phyloP scores from a whole-genome alignment of 2,888 invertebrate genomes.

The Sycophila texana region DNA sequence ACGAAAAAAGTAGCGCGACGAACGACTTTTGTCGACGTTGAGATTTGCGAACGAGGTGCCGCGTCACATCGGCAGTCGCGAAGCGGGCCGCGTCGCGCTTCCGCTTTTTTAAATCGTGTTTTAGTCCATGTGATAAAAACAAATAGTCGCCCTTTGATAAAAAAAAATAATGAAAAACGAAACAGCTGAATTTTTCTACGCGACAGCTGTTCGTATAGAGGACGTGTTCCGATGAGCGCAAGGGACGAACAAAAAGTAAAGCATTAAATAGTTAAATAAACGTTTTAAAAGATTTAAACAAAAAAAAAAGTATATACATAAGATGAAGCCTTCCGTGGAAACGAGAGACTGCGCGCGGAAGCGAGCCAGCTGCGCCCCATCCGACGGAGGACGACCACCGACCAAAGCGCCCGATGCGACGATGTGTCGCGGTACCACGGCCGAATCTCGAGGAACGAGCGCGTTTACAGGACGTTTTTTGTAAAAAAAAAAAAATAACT shows the following conservation, averaged over 20 bases:
- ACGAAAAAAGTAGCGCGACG: background rate
- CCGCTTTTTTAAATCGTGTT: conserved; percentile 49
- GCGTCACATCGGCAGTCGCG: conserved; percentile 17
- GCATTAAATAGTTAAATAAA: conserved; percentile 4
- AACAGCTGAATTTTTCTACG: conserved; percentile 46
- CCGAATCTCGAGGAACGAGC: background rate
- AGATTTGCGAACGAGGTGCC: conserved; percentile 11
- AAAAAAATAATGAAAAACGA: background rate
- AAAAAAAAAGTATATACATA: conserved; percentile 29
- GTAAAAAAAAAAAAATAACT: conserved; percentile 1
- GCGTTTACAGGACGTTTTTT: conserved; percentile 41
- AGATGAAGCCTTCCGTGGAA: conserved; percentile 49
- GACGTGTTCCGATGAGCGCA: conserved; percentile 21
- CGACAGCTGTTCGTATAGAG: conserved; percentile 37
- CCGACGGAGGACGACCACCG: conserved; percentile 4
- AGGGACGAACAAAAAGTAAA: background rate
- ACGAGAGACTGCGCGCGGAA: conserved; percentile 42
- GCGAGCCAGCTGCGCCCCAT: conserved; percentile 28
- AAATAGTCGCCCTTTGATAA: conserved; percentile 45
- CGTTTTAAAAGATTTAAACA: conserved; percentile 15
- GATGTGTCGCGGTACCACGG: conserved; percentile 28
- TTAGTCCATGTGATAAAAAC: conserved; percentile 39
- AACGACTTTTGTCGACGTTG: conserved; percentile 21
- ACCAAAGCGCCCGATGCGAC: conserved; percentile 38
- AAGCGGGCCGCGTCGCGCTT: background rate